A percentile compares a stretch with the other conserved stretches of the same genome.
Conservation (phyloP, 2,113 vertebrate genomes). For the Tupaia chinensis region DNA sequence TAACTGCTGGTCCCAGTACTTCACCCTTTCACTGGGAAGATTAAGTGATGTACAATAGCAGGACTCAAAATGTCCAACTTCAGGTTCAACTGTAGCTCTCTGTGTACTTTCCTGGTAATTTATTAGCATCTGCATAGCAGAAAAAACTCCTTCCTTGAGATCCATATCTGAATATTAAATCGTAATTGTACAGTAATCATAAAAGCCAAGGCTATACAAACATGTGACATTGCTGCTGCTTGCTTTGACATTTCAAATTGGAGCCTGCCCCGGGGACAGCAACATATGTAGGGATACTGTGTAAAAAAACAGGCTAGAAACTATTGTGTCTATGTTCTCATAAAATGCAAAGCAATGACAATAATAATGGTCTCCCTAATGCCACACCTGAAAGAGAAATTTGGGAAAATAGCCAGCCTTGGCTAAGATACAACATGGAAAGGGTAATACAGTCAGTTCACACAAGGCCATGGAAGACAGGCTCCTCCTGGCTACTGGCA, state of each 20-base stretch:
- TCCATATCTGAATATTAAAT: neutral
- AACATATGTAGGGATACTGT: neutral
- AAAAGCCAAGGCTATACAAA: neutral
- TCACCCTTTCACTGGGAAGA: neutral
- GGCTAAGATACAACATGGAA: neutral
- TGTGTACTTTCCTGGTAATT: neutral
- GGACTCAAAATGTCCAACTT: slow-evolving; percentile 15
- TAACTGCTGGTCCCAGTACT: no score
- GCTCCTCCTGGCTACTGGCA: neutral
- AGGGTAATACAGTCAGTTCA: slow-evolving; percentile 58
- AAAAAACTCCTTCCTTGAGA: neutral
- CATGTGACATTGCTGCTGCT: neutral
- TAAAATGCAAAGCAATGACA: slow-evolving; percentile 17
- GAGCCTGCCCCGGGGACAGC: neutral
- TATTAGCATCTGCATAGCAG: neutral
- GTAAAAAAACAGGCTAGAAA: neutral
- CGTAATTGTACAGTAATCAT: neutral
- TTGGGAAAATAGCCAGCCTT: neutral
- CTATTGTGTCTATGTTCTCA: neutral
- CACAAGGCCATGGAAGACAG: neutral
- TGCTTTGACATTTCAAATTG: neutral
- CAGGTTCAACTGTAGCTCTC: neutral
- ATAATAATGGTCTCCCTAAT: neutral
- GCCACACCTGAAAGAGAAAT: slow-evolving; percentile 69
- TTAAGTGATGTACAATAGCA: neutral